Percentiles rank a stretch among this genome's conserved stretches.
Conservation (phyloP, 2,797 vertebrate genomes). For the Squalus acanthias region DNA sequence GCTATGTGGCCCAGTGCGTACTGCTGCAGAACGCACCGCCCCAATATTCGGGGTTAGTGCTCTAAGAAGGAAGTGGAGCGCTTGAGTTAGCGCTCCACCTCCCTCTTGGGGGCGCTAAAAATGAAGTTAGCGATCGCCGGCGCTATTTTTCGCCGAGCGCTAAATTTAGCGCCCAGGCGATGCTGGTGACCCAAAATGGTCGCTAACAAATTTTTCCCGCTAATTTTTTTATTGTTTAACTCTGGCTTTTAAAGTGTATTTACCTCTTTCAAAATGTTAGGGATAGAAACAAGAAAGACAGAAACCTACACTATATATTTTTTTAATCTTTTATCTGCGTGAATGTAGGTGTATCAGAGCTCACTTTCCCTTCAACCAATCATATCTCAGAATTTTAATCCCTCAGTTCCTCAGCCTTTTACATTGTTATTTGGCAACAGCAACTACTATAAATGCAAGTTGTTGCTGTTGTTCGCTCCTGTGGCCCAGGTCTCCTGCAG, state of each 20-base stretch:
- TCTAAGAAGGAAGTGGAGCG: too few species aligned
- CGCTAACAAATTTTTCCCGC: too few species aligned
- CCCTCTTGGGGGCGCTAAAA: too few species aligned
- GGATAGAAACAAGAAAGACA: neutral
- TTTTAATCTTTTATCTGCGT: neutral
- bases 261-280: neutral
- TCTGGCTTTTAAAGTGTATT: neutral
- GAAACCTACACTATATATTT: neutral
- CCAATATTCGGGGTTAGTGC: too few species aligned
- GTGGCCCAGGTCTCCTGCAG: neutral
- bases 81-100: too few species aligned
- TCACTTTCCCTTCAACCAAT: neutral
- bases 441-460: neutral
- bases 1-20: too few species aligned
- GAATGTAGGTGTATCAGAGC: neutral
- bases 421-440: neutral
- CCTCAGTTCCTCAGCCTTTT: neutral
- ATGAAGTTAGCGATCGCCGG: too few species aligned
- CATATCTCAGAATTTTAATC: neutral
- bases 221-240: too few species aligned
- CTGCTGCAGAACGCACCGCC: too few species aligned
- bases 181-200: too few species aligned
- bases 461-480: neutral
- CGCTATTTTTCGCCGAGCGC: too few species aligned
- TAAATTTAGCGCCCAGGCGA: too few species aligned